Evolutionary conservation across 2,797 vertebrate genomes (phyloP), one percentile per base, ranked within the genome.

Genomic region (Poeciliopsis gracilis): DNA sequence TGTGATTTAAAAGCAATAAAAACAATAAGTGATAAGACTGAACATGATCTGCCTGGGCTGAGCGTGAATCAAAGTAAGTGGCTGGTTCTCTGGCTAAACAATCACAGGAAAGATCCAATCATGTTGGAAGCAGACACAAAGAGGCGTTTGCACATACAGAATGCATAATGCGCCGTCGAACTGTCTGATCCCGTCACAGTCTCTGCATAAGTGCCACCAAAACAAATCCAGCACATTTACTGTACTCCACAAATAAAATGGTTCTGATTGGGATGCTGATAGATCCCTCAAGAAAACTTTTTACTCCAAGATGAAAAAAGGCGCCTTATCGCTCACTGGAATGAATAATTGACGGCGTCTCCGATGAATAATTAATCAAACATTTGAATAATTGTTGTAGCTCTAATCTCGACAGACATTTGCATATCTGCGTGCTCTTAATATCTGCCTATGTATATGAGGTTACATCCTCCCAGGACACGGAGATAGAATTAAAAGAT

Each of bases 341-440:
- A 98, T 98, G 94, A 98, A 98, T 97, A 97, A 98, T 97, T 97
- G 97, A 97, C 96, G 93, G 95, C 84, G 95, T 94, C 96, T 96
- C 95, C 94, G 92, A 96, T 97, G 96, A 97, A 98, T 98, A 96
- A 97, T 98, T 97, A 97, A 98, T 98, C 96, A 95, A 93, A 93
- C 92, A 96, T 97, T 97, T 97, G 97, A 97, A 98, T 98, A 98
- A 98, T 97, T 97, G 93, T 98, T 97, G 92, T 96, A 97, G 96
- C 96, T 97, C 96, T 97, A 97, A 98, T 97, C 97, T 98, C 94
- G 95, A 97, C 95, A 96, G 95, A 95, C 97, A 98, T 98, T 97
- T 97, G 96, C 97, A 97, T 98, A 97, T 97, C 95, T 84, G 88
- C 89, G 9, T 88, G 85, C 87, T 93, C 92, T 93, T 97, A 97